Evolutionary conservation across 2,888 invertebrate genomes (phyloP).

Genomic region (Idaea aversata): DNA sequence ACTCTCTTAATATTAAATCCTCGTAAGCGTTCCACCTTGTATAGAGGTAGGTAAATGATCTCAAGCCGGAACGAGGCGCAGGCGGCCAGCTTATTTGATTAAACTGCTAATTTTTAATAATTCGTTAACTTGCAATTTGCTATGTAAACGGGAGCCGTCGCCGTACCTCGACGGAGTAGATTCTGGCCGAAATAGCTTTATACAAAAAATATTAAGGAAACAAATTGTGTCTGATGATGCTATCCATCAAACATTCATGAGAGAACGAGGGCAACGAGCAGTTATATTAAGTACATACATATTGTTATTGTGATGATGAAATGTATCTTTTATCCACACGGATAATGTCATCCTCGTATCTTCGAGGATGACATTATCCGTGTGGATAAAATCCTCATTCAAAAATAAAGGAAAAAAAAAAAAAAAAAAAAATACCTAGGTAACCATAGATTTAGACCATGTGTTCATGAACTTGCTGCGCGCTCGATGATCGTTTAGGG

Average conservation of each 20-base stretch:
- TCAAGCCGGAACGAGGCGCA: constrained; percentile 25
- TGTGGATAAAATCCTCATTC: too few relatives aligned
- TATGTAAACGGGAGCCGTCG: constrained; percentile 26
- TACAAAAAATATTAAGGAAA: constrained; percentile 41
- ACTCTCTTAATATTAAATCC: neutral
- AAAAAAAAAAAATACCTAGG: too few relatives aligned
- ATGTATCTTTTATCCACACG: too few relatives aligned
- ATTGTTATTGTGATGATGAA: neutral
- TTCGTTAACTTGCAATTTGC: constrained; percentile 32
- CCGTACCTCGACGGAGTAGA: constrained; percentile 14
- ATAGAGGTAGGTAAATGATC: constrained; percentile 29
- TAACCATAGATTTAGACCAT: too few relatives aligned
- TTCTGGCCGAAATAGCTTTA: constrained; percentile 24
- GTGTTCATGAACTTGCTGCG: too few relatives aligned
- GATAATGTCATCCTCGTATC: too few relatives aligned
- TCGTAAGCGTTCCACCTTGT: neutral
- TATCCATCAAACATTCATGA: constrained; percentile 52
- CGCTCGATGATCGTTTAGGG: too few relatives aligned
- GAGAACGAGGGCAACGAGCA: neutral
- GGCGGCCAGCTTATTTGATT: constrained; percentile 36
- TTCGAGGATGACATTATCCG: too few relatives aligned
- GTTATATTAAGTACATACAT: neutral
- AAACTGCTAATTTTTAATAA: constrained; percentile 39
- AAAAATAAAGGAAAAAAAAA: too few relatives aligned
- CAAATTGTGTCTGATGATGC: constrained; percentile 33